Conservation (phyloP, 2,797 vertebrate species). For the Pangasius macronema region DNA sequence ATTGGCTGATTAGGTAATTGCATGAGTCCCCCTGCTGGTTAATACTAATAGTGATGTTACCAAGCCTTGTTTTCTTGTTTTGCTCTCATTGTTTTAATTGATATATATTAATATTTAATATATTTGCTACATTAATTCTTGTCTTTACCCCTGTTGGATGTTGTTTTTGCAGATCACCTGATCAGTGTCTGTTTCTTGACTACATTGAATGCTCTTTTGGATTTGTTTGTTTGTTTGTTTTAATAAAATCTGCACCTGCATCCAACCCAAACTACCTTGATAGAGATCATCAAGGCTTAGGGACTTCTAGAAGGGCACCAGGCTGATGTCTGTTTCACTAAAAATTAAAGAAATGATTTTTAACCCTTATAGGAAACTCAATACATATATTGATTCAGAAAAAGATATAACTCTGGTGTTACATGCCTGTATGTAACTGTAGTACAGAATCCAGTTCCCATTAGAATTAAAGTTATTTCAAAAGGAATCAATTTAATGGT, state of each 20-base stretch:
- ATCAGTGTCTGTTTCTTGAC: background rate
- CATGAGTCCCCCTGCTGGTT: background rate
- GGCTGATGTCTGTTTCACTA: slow-evolving; percentile 19
- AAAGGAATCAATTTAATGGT: background rate
- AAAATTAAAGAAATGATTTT: background rate
- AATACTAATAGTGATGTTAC: background rate
- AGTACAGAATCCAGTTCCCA: background rate
- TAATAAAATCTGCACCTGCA: background rate
- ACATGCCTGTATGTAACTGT: background rate
- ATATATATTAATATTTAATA: slow-evolving; percentile 4
- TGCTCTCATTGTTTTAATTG: background rate
- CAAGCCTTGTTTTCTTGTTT: background rate
- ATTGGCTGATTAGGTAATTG: background rate
- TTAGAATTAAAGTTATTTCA: background rate
- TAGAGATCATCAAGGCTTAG: background rate
- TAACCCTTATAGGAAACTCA: background rate
- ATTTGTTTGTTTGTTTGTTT: background rate
- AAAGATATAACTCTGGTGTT: background rate
- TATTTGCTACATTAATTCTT: background rate
- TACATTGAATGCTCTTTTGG: background rate
- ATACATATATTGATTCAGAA: background rate
- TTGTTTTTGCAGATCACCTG: background rate
- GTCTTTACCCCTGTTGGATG: background rate
- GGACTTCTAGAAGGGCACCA: background rate
- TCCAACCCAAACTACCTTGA: background rate